Conservation (phyloP, 2,888 invertebrate genomes). For the Cephus runcator region DNA sequence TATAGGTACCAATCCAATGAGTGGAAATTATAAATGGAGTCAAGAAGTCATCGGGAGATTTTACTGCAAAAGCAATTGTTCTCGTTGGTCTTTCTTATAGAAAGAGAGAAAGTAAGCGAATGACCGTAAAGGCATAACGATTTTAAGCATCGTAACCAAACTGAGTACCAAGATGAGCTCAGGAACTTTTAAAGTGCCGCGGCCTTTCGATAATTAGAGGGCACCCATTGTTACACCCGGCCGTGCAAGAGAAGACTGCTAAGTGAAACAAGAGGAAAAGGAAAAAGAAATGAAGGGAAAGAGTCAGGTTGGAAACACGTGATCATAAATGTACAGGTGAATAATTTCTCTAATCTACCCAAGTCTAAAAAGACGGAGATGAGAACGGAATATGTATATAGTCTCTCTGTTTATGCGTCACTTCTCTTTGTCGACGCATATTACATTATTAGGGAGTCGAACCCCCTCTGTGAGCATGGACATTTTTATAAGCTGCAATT, state of each 20-base stretch:
- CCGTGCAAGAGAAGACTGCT: slow-evolving; percentile 23
- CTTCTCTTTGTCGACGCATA: background rate
- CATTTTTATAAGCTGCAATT: slow-evolving; percentile 21
- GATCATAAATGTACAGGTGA: background rate
- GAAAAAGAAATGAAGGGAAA: slow-evolving; percentile 29
- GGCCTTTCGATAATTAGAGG: slow-evolving; percentile 64
- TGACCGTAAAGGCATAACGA: slow-evolving; percentile 18
- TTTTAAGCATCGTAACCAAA: background rate
- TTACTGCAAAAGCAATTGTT: background rate
- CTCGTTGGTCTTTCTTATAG: background rate
- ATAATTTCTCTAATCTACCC: background rate
- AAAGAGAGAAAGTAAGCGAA: slow-evolving; percentile 29
- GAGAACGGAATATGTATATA: background rate
- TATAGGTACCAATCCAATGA: background rate
- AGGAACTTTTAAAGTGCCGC: slow-evolving; percentile 62
- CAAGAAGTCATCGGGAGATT: background rate
- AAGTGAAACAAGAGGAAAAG: slow-evolving; percentile 23
- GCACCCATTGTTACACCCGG: slow-evolving; percentile 60
- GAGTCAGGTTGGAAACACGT: background rate
- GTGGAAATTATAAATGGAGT: background rate
- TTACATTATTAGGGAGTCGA: slow-evolving; percentile 5
- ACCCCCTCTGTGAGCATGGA: slow-evolving; percentile 15
- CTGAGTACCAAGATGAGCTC: slow-evolving; percentile 48
- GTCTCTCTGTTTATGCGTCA: background rate
- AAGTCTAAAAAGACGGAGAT: slow-evolving; percentile 3